phyloP scores from a whole-genome alignment of 2,888 invertebrate genomes.

The Clistopyga incitator region DNA sequence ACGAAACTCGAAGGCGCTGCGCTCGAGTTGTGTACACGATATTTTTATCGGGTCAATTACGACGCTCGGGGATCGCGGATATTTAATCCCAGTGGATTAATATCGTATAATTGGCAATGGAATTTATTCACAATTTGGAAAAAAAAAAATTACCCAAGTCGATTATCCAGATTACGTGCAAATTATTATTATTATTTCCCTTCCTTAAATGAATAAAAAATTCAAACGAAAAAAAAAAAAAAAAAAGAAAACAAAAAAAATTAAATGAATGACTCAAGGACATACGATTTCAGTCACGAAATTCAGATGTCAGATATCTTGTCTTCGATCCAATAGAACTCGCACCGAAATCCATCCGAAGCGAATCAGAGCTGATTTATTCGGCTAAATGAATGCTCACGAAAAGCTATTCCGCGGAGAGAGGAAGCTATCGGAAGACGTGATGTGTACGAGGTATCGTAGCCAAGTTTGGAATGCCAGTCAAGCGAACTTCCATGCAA shows the following conservation, averaged over 20 bases:
- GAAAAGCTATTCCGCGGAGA: neutral
- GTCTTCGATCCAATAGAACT: too few species aligned
- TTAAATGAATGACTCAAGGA: too few species aligned
- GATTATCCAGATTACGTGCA: too few species aligned
- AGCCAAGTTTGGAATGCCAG: slow-evolving; percentile 14
- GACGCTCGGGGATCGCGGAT: neutral
- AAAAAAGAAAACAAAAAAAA: too few species aligned
- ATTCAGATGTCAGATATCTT: too few species aligned
- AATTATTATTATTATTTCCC: too few species aligned
- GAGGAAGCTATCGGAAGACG: neutral
- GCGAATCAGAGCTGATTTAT: neutral
- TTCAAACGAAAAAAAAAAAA: too few species aligned
- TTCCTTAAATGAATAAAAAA: too few species aligned
- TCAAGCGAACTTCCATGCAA: neutral
- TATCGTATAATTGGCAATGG: neutral
- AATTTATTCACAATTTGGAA: too few species aligned
- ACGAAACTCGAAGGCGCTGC: neutral
- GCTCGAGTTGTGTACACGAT: neutral
- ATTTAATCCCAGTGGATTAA: neutral
- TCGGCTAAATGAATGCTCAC: neutral
- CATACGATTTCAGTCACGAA: too few species aligned
- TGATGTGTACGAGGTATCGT: neutral
- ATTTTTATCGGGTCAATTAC: neutral
- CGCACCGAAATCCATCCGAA: neutral
- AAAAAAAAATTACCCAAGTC: too few species aligned